Evolutionary conservation across 1,140 invertebrate genomes (phyloP).

Genomic region (Plutomurus gul): DNA sequence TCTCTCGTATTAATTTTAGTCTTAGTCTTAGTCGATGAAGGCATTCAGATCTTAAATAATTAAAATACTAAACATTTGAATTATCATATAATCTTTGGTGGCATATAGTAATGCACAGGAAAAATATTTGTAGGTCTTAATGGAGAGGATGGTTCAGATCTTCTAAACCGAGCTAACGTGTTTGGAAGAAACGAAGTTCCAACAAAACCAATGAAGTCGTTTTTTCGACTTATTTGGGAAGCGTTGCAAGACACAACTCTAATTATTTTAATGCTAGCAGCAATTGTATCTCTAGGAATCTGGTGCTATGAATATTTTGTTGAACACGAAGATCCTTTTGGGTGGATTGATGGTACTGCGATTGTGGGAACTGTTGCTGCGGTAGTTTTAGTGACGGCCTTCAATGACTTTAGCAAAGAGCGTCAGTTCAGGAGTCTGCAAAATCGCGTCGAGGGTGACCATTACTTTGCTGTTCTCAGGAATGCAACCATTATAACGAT

Average conservation of each 20-base stretch:
- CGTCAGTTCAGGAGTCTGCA: slow-evolving; percentile 71
- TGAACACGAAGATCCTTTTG: slow-evolving; percentile 60
- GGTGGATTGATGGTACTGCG: slow-evolving; percentile 71
- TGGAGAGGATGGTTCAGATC: slow-evolving; percentile 61
- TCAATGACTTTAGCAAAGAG: slow-evolving; percentile 72
- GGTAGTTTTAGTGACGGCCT: slow-evolving; percentile 70
- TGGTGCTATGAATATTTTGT: slow-evolving; percentile 53
- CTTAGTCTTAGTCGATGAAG: background rate
- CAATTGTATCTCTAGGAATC: slow-evolving; percentile 63
- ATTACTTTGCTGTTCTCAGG: slow-evolving; percentile 70
- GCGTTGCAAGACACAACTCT: slow-evolving; percentile 72
- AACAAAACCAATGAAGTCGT: slow-evolving; percentile 70
- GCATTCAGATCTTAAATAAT: background rate
- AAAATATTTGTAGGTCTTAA: slow-evolving; percentile 58
- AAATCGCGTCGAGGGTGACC: slow-evolving; percentile 70
- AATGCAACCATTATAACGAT: slow-evolving; percentile 65
- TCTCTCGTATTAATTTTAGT: background rate
- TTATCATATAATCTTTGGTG: background rate
- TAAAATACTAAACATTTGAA: background rate
- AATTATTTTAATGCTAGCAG: slow-evolving; percentile 65
- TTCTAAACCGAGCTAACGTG: slow-evolving; percentile 62
- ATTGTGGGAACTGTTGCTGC: slow-evolving; percentile 69
- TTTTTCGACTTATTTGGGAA: slow-evolving; percentile 70
- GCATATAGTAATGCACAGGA: background rate
- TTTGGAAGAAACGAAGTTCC: slow-evolving; percentile 72